Base-by-base conservation (phyloP, 1,140 invertebrate species). In the Drosophila aff. region DNA sequence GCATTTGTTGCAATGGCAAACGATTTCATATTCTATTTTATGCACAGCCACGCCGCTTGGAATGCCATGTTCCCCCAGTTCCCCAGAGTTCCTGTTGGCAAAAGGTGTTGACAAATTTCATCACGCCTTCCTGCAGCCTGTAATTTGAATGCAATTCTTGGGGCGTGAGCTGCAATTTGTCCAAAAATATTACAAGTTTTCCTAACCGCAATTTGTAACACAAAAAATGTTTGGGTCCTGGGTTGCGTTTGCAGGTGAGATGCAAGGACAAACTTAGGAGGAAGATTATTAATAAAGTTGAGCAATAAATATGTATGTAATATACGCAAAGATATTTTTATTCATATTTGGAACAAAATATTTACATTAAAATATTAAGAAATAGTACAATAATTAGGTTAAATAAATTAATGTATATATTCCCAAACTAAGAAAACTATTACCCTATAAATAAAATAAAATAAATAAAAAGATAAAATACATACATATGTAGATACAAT, bases 11-110 rank as follows among this genome's bases (percentile, higher is more conserved):
- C 76, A 67, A 71, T 77, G 66, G 46, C 66, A 79, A 50, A 49
- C 76, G 67, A 77, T 87, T 89, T 67, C 60, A 71, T 77, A 83
- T 59, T 52, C 59, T 57, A 78, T 75, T 87, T 83, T 84, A 84
- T 87, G 84, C 84, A 74, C 33, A 36, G 60, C 28, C 82, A 79
- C 75, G 67, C 11, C 36, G 18, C 60, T 10, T 33, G 55, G 40
- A 61, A 50, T 61, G 36, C 23, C 38, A 50, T 31, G 49, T 28
- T 28, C 16, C 46, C 50, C 13, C 67, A 15, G 3, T 28, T n/a
- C 9, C 9, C 26, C 18, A n/a, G n/a, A 44, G 55, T 50, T 60
- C 26, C 28, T 72, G n/a, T 43, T 16, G 10, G 10, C 61, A 38
- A 55, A 61, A 78, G 63, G 76, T 78, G 64, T 69, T 62, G 64